Evolutionary conservation across 2,888 invertebrate genomes (phyloP), one percentile per base, ranked within the genome.

Genomic region (Arge pagana): DNA sequence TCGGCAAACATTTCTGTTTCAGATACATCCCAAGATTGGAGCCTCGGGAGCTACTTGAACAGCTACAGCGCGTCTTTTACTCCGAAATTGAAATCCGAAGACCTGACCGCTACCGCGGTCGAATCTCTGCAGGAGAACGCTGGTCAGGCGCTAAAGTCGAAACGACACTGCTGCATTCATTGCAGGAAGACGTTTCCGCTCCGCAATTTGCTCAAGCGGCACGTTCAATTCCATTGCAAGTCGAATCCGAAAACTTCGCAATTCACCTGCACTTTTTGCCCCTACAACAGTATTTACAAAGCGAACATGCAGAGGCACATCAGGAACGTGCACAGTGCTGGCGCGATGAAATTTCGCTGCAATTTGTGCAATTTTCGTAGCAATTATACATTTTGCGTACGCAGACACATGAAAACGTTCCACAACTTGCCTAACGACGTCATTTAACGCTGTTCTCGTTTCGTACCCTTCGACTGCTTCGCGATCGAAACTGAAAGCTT

Each of bases 381-480:
- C 58, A 72, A 70, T 53, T 74, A 74, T 23, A 68, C 67, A 0
- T 71, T 67, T 24, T 74, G 74, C 52, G 67, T 74, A n/a, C 53
- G 70, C 30, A 63, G 74, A 35, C 74, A 74, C 48, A 66, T 71
- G 61, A 70, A 60, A 43, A 68, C 68, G 2, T 71, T 71, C 21
- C 72, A 74, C 52, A 43, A 43, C 2, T 37, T 48, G 37, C 33
- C n/a, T 15, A 7, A 41, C 7, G 5, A 31, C 31, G 11, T 16
- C n/a, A n/a, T n/a, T n/a, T n/a, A n/a, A n/a, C n/a, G n/a, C n/a
- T n/a, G n/a, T n/a, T n/a, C n/a, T n/a, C n/a, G n/a, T n/a, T n/a
- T n/a, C n/a, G n/a, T n/a, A n/a, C n/a, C n/a, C n/a, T n/a, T n/a
- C n/a, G n/a, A n/a, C n/a, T n/a, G n/a, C n/a, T n/a, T n/a, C n/a